Base-by-base conservation (phyloP, 2,888 invertebrate genomes). In the Petrolisthes manimaculis region DNA sequence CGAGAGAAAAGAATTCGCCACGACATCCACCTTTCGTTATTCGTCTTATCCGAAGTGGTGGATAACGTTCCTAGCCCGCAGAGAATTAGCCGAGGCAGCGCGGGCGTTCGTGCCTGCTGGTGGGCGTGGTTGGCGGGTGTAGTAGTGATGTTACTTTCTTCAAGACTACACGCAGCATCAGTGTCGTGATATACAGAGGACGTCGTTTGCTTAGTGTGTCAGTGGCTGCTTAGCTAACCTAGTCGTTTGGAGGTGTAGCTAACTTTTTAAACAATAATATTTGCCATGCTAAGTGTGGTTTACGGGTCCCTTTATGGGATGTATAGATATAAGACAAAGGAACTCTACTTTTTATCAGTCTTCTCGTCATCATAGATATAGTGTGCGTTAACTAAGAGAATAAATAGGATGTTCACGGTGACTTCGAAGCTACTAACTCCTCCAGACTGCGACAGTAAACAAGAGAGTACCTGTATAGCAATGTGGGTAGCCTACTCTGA, bases 21-120 rank as follows among this genome's bases (percentile, higher is more conserved):
- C 75, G 87, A 90, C 86, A 86, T 90, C 24, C 83, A 89, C 82
- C 88, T 90, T 54, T 90, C 90, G 9, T 81, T 90, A 74, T 90
- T 90, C 86, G 86, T 90, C 61, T 77, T 90, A 81, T 89, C 90
- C 4, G 90, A 90, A 54, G 90, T 90, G 18, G 56, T 86, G 12
- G 90, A 90, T 81, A 90, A 89, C 81, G 87, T 89, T 8, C 90
- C 90, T 56, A 89, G 82, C 67, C 89, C 89, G 1, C 81, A 87
- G 75, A 24, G 87, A 77, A 87, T 87, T 71, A 87, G 87, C 84
- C 67, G 82, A 69, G 54, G 74, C 51, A 71, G 71, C 79, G 61
- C 79, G 37, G 71, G 79, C 37, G 71, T 83, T 5, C 37, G 61
- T 69, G 79, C 69, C n/a, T 80, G 80, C 37, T 87, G 87, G 87